Conservation (phyloP, 1,140 invertebrate species). For the Gryon sp. region DNA sequence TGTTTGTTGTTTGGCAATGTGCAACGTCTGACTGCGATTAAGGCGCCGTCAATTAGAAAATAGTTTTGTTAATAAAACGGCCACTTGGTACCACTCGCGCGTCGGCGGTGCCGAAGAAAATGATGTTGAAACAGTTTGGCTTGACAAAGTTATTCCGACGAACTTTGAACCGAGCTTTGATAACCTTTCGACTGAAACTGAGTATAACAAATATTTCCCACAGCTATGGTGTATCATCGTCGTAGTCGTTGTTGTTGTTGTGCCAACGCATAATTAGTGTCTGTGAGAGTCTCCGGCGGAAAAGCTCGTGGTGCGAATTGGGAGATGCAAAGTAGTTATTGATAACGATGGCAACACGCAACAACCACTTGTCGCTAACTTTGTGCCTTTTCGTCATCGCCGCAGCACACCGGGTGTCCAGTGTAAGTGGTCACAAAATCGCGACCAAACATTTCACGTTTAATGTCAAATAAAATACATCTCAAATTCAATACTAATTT, state of each 20-base stretch:
- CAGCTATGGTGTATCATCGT: constrained; percentile 34
- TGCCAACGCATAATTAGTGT: too few relatives aligned
- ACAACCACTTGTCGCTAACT: neutral
- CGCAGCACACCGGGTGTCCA: neutral
- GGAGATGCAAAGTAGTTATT: constrained; percentile 5
- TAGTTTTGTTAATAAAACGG: constrained; percentile 15
- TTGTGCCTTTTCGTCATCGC: constrained; percentile 5
- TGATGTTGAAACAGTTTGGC: constrained; percentile 29
- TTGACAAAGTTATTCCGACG: constrained; percentile 29
- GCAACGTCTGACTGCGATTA: too few relatives aligned
- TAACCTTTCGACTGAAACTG: constrained; percentile 30
- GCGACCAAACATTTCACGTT: too few relatives aligned
- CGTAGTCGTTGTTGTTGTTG: too few relatives aligned
- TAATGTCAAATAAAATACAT: neutral
- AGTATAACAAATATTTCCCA: constrained; percentile 28
- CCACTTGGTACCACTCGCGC: too few relatives aligned
- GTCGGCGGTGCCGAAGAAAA: constrained; percentile 25
- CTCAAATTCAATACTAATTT: too few relatives aligned
- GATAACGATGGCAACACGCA: constrained; percentile 8
- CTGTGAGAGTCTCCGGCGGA: neutral
- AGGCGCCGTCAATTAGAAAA: constrained; percentile 48
- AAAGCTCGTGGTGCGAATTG: constrained; percentile 2
- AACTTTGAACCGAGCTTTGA: constrained; percentile 50
- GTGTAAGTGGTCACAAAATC: constrained; percentile 21
- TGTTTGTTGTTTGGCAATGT: neutral